Conservation (phyloP, 2,888 invertebrate species). For the Lithodes maja region DNA sequence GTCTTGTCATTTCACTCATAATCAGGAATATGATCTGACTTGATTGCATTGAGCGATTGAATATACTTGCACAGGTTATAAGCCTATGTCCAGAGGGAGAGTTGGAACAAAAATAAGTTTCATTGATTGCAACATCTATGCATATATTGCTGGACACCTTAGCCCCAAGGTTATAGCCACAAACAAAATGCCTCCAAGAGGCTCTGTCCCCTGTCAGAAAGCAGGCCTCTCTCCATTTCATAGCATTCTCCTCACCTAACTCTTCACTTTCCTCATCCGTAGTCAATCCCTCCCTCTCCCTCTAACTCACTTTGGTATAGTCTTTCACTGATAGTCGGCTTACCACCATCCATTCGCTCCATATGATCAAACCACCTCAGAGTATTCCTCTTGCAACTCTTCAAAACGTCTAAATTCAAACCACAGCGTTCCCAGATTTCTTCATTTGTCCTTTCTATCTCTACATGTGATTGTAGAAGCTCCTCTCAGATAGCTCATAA, state of each 20-base stretch:
- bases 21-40: too few species aligned
- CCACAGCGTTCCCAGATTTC: too few species aligned
- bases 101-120: too few species aligned
- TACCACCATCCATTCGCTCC: not conserved
- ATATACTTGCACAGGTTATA: too few species aligned
- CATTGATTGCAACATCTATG: not conserved
- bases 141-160: not conserved
- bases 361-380: not conserved
- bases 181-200: not conserved
- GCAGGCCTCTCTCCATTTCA: not conserved
- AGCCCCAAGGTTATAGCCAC: not conserved
- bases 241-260: not conserved
- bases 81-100: too few species aligned
- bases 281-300: not conserved
- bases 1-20: too few species aligned
- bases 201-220: not conserved
- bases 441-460: too few species aligned
- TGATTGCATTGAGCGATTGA: too few species aligned
- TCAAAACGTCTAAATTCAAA: too few species aligned
- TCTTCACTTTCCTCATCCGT: not conserved
- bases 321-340: not conserved
- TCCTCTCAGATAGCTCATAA: too few species aligned
- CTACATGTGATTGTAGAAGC: too few species aligned
- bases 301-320: not conserved
- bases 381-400: not conserved